Evolutionary conservation across 2,797 vertebrate genomes (phyloP).

Genomic region (Paedocypris micromegethes): DNA sequence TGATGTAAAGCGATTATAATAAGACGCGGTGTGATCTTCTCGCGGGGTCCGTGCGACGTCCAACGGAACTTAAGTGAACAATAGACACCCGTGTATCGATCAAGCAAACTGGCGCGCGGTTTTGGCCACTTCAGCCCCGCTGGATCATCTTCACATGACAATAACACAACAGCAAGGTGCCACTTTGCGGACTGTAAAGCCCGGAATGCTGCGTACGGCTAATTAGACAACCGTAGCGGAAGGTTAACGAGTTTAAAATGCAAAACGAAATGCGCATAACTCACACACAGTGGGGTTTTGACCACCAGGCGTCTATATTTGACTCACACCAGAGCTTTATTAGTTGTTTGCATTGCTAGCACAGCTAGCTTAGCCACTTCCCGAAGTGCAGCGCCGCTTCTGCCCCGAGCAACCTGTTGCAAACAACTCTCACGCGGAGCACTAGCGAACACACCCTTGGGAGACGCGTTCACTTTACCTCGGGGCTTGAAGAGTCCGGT

Average conservation of each 20-base stretch:
- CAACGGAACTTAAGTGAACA: constrained; percentile 14
- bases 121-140: not conserved
- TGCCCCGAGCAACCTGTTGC: constrained; percentile 49
- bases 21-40: not conserved
- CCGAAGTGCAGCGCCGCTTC: constrained; percentile 28
- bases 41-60: constrained; percentile 9
- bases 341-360: constrained; percentile 36
- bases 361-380: constrained; percentile 33
- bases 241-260: too few relatives aligned
- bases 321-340: not conserved
- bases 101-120: constrained; percentile 13
- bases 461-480: constrained; percentile 19
- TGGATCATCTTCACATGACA: too few relatives aligned
- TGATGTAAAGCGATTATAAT: not conserved
- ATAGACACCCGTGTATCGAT: constrained; percentile 1
- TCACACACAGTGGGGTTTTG: too few relatives aligned
- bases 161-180: too few relatives aligned
- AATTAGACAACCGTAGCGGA: too few relatives aligned
- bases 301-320: not conserved
- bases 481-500: not conserved
- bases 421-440: constrained; percentile 18
- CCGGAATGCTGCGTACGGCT: too few relatives aligned
- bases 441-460: not conserved
- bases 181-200: too few relatives aligned
- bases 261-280: too few relatives aligned